Percentiles rank a stretch among this genome's conserved stretches.
phyloP scores from a whole-genome alignment of 2,113 vertebrate genomes.

The Pseudois nayaur region DNA sequence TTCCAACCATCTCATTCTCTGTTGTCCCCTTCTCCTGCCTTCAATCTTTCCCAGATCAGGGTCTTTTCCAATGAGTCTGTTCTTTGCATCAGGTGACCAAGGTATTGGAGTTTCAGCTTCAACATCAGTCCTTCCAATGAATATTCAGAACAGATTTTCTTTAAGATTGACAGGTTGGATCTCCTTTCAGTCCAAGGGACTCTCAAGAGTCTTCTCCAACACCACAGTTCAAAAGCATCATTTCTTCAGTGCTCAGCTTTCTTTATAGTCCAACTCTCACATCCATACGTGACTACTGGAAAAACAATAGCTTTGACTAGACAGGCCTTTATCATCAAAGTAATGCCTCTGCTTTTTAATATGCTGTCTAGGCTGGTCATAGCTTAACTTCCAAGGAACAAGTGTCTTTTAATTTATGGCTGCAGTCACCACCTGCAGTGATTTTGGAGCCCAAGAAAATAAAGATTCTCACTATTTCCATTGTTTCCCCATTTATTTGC shows the following conservation, averaged over 20 bases:
- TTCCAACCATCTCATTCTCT: not conserved
- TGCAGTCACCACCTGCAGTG: not conserved
- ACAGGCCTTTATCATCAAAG: fast-evolving
- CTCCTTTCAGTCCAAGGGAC: not conserved
- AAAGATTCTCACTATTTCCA: not conserved
- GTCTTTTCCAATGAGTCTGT: not conserved
- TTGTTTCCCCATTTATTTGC: not conserved
- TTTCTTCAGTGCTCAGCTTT: fast-evolving
- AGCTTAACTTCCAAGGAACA: not conserved
- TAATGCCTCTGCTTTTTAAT: not conserved
- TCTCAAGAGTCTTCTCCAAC: not conserved
- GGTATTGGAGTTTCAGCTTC: not conserved
- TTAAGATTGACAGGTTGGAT: not conserved
- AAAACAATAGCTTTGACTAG: not conserved
- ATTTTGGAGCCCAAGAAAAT: not conserved
- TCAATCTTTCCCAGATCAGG: not conserved
- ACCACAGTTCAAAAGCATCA: not conserved
- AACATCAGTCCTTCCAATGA: not conserved
- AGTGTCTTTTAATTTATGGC: not conserved
- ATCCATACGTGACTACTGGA: not conserved
- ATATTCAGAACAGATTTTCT: not conserved
- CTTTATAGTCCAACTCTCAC: not conserved
- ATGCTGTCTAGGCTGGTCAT: not conserved
- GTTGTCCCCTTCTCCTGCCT: not conserved
- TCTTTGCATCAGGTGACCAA: not conserved